Evolutionary conservation across 2,797 vertebrate genomes (phyloP).

Genomic region (Thamnophis elegans): DNA sequence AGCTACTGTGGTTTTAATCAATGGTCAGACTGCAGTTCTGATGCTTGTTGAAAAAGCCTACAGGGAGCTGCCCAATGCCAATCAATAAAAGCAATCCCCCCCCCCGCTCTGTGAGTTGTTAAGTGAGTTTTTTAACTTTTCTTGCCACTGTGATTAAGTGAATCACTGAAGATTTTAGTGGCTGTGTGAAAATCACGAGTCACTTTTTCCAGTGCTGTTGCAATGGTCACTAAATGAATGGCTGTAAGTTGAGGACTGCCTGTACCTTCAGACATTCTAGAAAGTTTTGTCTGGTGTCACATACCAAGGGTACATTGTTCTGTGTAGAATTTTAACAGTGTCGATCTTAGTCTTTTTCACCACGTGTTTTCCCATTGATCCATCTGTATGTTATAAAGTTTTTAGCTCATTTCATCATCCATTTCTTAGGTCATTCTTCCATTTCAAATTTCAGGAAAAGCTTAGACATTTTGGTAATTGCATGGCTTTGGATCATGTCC

Average conservation of each 20-base stretch:
- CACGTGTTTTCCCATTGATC: neutral
- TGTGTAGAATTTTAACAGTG: neutral
- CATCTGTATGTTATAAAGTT: neutral
- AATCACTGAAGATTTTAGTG: too few relatives aligned
- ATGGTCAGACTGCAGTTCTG: neutral
- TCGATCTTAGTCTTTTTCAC: neutral
- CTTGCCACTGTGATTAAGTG: too few relatives aligned
- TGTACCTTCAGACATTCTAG: neutral
- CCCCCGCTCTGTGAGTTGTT: neutral
- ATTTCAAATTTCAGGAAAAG: neutral
- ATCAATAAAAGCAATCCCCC: neutral
- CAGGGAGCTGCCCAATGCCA: neutral
- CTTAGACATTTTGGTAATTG: neutral
- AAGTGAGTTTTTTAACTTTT: neutral
- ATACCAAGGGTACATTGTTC: neutral
- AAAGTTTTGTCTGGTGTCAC: neutral
- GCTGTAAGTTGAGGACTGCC: neutral
- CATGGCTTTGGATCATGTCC: neutral
- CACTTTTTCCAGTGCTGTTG: neutral
- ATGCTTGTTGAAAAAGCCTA: neutral
- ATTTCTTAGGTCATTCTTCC: neutral
- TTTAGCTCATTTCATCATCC: neutral
- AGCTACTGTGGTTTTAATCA: neutral
- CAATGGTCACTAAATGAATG: neutral
- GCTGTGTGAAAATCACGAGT: neutral